Evolutionary conservation across 2,113 vertebrate species (phyloP), one percentile per base, ranked within the genome.

Genomic region (Scopus umbretta): DNA sequence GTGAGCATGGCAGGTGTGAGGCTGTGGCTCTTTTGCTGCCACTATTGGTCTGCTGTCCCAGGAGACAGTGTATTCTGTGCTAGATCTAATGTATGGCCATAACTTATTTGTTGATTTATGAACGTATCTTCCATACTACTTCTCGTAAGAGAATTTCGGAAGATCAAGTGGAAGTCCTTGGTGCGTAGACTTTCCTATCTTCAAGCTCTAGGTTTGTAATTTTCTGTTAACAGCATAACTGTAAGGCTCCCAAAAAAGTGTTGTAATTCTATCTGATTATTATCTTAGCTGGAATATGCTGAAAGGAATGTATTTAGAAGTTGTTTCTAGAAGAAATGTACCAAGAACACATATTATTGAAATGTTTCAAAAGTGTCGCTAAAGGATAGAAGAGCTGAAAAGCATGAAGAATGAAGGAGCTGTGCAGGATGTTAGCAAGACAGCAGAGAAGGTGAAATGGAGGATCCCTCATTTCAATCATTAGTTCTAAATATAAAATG

Each of bases 241-340:
- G 25, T 45, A 61, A 70, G 34, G 2, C 4, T 49, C 0, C 15
- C 13, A 13, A 22, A 66, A 45, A 53, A 61, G 0, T 4, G 9
- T 4, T 90, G 4, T 32, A 21, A 34, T 47, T 86, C 25, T 53
- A 61, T 6, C 6, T 56, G 17, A 32, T 90, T 14, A 12, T 34
- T 62, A 45, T 70, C 78, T 85, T 50, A 53, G n/a, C 8, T 36
- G 16, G 10, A 83, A 72, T 47, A 29, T 26, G 6, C 9, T 47
- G 15, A 34, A 43, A 34, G 26, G 63, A 32, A 45, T 9, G 30
- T 5, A 6, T 3, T 7, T 70, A 42, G 6, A 45, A 32, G 4
- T 26, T 22, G 2, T 16, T 90, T 72, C 16, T 20, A 36, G 13
- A 16, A 75, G 10, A 59, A 59, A 25, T 4, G 4, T 55, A 21